These are phyloP conservation scores for Acanthopleura granulata DNA, from an alignment of 2,888 invertebrate species.

Conservation along the genomic window DNA sequence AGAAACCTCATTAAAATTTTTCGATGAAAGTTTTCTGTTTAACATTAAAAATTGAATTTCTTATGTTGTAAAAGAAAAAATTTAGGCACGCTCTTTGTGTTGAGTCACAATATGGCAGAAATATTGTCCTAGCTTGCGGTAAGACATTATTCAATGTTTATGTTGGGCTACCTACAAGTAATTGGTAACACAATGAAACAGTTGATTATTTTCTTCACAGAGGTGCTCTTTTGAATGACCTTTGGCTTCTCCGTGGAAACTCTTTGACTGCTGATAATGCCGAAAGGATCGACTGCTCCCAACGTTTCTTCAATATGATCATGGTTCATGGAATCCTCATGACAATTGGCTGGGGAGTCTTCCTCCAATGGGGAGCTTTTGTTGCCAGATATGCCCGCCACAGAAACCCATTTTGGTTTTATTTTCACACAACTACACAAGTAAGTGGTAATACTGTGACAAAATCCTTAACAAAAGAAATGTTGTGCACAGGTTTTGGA, in stretches of 20 bases:
- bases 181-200: too few species aligned
- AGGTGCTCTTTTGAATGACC: constrained; percentile 30
- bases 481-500: too few species aligned
- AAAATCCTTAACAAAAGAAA: too few species aligned
- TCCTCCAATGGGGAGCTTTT: constrained; percentile 45
- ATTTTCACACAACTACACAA: constrained; percentile 41
- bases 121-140: too few species aligned
- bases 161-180: too few species aligned
- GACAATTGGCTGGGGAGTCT: constrained; percentile 43
- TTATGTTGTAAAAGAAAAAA: too few species aligned
- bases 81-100: too few species aligned
- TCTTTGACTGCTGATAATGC: constrained; percentile 35
- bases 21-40: too few species aligned
- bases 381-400: constrained; percentile 39
- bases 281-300: constrained; percentile 29
- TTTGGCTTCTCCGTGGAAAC: constrained; percentile 41
- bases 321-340: constrained; percentile 45
- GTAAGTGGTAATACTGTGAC: constrained; percentile 22
- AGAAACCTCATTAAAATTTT: too few species aligned
- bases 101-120: too few species aligned
- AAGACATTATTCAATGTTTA: too few species aligned
- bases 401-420: constrained; percentile 36
- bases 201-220: not conserved
- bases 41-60: too few species aligned
- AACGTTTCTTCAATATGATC: constrained; percentile 37